Base-by-base conservation (phyloP, 1,140 invertebrate genomes). In the Magallana gigas region DNA sequence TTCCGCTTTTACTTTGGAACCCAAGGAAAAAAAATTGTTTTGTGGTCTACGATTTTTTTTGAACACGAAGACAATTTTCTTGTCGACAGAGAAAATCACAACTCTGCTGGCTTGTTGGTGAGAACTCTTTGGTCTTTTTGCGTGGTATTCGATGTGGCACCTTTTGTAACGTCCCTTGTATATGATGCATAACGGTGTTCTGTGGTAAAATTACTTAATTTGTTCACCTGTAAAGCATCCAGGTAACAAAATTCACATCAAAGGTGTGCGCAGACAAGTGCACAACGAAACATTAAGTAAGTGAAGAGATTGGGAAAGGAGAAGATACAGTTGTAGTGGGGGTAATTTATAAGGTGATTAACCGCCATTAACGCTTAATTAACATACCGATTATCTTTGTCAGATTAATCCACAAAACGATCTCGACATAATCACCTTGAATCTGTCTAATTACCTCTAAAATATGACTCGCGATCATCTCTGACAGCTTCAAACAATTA, bases 201-300 rank as follows among this genome's bases (percentile, higher is more conserved):
- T 23, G 68, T 12, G 68, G 23, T 71, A 29, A 36, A 71, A 71
- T 71, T 18, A 71, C 68, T 29, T 71, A 71, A 71, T 71, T 71
- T 29, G 36, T 71, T 23, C 36, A 18, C 23, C 68, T 71, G 68
- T 71, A 9, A 0, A 71, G 36, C 68, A 71, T 11, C 29, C 23
- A 71, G 18, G 68, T 9, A 71, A 71, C 68, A 36, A 23, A 71
- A 71, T 7, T 18, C 68, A 71, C 68, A 29, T 71, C 68, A 71
- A 71, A 71, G 68, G 68, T 71, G 68, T 71, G 68, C 68, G 36
- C 23, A 29, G 4, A 29, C 68, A 23, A 71, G 11, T 29, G 68
- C 68, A 71, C 36, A 29, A 8, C 11, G 7, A 71, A 71, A 18
- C 2, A 29, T 36, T 48, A 71, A 29, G 68, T 71, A 71, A 71